Percentiles rank a stretch among this genome's conserved stretches.
Conservation (phyloP, 1,140 invertebrate genomes). For the Papilio glaucus region DNA sequence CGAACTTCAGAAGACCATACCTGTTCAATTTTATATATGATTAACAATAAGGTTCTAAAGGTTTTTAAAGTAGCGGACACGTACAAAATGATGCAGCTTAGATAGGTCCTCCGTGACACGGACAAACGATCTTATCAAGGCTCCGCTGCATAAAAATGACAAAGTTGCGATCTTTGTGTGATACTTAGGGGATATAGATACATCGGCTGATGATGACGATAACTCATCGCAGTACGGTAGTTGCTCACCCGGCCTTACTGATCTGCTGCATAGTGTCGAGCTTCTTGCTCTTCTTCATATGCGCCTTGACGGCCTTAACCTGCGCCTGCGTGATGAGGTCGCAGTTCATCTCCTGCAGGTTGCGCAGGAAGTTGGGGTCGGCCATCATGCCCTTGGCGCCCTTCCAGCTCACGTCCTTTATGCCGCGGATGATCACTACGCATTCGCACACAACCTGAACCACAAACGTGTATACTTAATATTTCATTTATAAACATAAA, state of each 20-base stretch:
- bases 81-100: too few relatives aligned
- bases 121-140: too few relatives aligned
- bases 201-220: too few relatives aligned
- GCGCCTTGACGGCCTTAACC: constrained; percentile 87
- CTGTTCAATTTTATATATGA: constrained; percentile 42
- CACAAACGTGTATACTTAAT: not conserved
- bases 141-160: too few relatives aligned
- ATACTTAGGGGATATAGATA: too few relatives aligned
- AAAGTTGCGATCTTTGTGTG: too few relatives aligned
- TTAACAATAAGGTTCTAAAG: not conserved
- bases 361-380: constrained; percentile 92
- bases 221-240: too few relatives aligned
- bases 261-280: constrained; percentile 90
- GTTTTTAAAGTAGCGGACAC: not conserved
- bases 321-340: constrained; percentile 91
- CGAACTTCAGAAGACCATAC: constrained; percentile 92
- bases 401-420: constrained; percentile 95
- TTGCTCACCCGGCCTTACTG: constrained; percentile 89
- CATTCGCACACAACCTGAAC: constrained; percentile 91
- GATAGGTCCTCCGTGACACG: too few relatives aligned
- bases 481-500: not conserved
- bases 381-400: constrained; percentile 95
- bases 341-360: constrained; percentile 93
- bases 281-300: constrained; percentile 88
- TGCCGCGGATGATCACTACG: constrained; percentile 91